A percentile compares a stretch with the other conserved stretches of the same genome.
Evolutionary conservation across 1,140 invertebrate species (phyloP).

Genomic region (Achatina immaculata): DNA sequence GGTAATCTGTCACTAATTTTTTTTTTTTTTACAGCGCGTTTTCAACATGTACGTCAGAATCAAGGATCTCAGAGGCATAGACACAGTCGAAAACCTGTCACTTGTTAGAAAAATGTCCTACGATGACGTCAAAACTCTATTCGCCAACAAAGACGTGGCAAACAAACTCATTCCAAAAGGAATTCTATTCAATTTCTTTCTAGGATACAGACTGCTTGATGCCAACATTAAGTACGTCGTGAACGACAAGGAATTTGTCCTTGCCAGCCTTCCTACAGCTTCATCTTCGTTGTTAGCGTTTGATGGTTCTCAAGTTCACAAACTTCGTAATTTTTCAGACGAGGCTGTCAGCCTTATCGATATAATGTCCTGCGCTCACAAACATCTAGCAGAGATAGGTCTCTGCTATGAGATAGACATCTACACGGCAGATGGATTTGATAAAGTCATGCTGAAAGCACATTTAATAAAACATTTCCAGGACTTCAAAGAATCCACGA

Average conservation of each 20-base stretch:
- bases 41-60: not conserved
- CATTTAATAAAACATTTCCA: not conserved
- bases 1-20: too few relatives aligned
- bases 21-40: not conserved
- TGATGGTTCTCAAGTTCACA: not conserved
- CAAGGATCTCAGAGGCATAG: not conserved
- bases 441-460: not conserved
- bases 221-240: not conserved
- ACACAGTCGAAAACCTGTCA: not conserved
- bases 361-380: not conserved
- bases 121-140: constrained; percentile 7
- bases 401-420: not conserved
- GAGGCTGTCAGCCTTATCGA: not conserved
- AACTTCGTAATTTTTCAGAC: not conserved
- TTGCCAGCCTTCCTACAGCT: not conserved
- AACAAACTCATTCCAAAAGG: not conserved
- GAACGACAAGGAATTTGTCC: not conserved
- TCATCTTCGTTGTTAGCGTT: not conserved
- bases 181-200: not conserved
- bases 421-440: not conserved
- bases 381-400: not conserved
- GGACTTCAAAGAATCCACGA: not conserved
- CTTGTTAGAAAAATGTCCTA: not conserved
- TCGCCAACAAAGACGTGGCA: not conserved
- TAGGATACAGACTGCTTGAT: not conserved